These are phyloP conservation scores for Gadopsis marmoratus DNA, from an alignment of 2,797 vertebrate genomes.

Conservation along the genomic window DNA sequence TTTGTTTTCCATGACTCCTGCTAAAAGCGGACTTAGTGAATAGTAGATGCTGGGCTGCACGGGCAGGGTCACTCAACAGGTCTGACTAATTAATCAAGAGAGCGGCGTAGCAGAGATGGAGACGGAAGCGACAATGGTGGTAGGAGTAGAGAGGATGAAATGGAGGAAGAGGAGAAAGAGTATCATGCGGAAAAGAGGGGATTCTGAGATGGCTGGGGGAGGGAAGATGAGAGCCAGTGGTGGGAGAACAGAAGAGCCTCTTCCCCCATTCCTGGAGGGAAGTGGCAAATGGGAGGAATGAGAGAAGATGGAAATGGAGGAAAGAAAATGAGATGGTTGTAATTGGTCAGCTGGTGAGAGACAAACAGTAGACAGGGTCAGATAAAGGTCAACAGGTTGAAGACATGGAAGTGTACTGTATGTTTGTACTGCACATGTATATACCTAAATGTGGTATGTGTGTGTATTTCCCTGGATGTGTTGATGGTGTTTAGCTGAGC, in stretches of 20 bases:
- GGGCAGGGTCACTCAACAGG: conserved; percentile 59
- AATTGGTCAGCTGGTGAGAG: conserved; percentile 8
- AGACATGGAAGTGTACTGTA: background rate
- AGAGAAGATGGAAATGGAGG: background rate
- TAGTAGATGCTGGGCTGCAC: conserved; percentile 47
- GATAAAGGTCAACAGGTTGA: conserved; percentile 13
- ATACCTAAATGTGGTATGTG: background rate
- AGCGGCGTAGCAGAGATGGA: conserved; percentile 35
- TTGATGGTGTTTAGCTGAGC: background rate
- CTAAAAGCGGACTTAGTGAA: conserved; percentile 62
- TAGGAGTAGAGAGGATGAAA: background rate
- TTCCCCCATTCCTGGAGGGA: background rate
- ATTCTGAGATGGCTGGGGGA: background rate
- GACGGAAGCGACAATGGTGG: conserved; percentile 2
- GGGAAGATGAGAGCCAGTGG: background rate
- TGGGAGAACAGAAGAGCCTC: background rate
- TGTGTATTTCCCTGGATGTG: background rate
- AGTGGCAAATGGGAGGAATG: background rate
- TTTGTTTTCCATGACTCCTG: conserved; percentile 65
- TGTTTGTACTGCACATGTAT: background rate
- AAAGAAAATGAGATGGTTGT: conserved; percentile 12
- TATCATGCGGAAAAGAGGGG: conserved; percentile 3
- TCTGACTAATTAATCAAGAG: conserved; percentile 75
- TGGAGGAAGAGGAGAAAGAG: background rate
- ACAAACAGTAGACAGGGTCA: background rate